Percentiles rank a stretch among this genome's conserved stretches.
Conservation (phyloP, 1,140 invertebrate species). For the Scaptodrosophila lebanonensis region DNA sequence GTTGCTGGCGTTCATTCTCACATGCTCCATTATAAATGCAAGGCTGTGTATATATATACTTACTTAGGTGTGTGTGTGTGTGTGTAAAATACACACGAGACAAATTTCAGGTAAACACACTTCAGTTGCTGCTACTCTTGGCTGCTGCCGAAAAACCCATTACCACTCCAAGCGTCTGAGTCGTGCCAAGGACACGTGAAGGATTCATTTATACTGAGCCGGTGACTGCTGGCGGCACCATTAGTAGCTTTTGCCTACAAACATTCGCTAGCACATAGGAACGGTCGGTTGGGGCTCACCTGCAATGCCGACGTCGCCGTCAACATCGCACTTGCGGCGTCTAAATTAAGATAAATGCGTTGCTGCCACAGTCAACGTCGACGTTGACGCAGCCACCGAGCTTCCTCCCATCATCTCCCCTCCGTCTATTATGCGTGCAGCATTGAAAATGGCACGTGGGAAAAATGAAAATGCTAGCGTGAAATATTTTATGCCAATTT, state of each 20-base stretch:
- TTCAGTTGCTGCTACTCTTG: conserved; percentile 15
- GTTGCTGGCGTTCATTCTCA: conserved; percentile 21
- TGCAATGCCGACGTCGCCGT: conserved; percentile 9
- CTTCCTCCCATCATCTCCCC: background rate
- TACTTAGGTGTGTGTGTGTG: conserved; percentile 4
- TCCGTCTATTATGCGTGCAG: background rate
- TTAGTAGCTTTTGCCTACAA: conserved; percentile 43
- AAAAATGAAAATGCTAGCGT: conserved; percentile 47
- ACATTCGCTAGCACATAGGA: too few relatives aligned
- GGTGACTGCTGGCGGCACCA: conserved; percentile 24
- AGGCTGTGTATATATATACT: background rate
- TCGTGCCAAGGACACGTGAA: conserved; percentile 67
- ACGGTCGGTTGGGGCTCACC: conserved; percentile 31
- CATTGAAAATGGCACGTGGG: conserved; percentile 27
- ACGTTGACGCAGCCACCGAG: background rate
- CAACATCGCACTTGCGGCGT: conserved; percentile 11
- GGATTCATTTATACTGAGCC: conserved; percentile 49
- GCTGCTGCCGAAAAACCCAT: conserved; percentile 41
- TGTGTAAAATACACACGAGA: conserved; percentile 57
- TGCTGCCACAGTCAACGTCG: too few relatives aligned
- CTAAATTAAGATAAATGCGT: conserved; percentile 68
- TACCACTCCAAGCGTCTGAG: conserved; percentile 28
- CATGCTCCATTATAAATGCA: conserved; percentile 48
- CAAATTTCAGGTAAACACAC: conserved; percentile 61
- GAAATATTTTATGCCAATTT: conserved; percentile 70